phyloP scores from a whole-genome alignment of 2,888 invertebrate species.

The Amiota minor region DNA sequence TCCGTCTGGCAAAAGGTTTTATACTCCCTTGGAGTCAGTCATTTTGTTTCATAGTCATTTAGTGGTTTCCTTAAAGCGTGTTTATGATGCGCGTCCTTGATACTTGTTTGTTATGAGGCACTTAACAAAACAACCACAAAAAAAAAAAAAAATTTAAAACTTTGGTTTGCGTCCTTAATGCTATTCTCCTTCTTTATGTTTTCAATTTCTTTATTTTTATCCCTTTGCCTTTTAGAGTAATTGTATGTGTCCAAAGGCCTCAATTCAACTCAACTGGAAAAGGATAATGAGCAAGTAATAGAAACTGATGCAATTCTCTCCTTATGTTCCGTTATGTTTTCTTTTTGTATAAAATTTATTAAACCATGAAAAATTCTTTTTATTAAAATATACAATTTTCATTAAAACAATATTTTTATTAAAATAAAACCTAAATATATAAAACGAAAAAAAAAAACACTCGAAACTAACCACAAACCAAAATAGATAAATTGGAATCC shows the following conservation, averaged over 20 bases:
- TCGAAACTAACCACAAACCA: slow-evolving; percentile 55
- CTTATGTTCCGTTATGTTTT: background rate
- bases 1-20: background rate
- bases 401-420: background rate
- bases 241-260: background rate
- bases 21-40: too few relatives aligned
- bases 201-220: background rate
- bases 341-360: background rate
- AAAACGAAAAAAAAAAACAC: slow-evolving; percentile 42
- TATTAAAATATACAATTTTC: too few relatives aligned
- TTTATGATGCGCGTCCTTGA: slow-evolving; percentile 25
- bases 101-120: background rate
- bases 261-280: too few relatives aligned
- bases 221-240: background rate
- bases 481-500: slow-evolving; percentile 74
- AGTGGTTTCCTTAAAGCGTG: slow-evolving; percentile 21
- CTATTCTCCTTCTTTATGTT: background rate
- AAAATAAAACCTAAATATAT: slow-evolving; percentile 20
- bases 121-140: too few relatives aligned
- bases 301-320: too few relatives aligned
- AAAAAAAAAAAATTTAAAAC: too few relatives aligned
- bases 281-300: too few relatives aligned
- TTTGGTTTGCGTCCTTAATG: too few relatives aligned
- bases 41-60: background rate
- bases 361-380: background rate